A percentile compares a stretch with the other conserved stretches of the same genome.
Evolutionary conservation across 2,113 vertebrate genomes (phyloP).

Genomic region (Hydrochoerus hydrochaeris): DNA sequence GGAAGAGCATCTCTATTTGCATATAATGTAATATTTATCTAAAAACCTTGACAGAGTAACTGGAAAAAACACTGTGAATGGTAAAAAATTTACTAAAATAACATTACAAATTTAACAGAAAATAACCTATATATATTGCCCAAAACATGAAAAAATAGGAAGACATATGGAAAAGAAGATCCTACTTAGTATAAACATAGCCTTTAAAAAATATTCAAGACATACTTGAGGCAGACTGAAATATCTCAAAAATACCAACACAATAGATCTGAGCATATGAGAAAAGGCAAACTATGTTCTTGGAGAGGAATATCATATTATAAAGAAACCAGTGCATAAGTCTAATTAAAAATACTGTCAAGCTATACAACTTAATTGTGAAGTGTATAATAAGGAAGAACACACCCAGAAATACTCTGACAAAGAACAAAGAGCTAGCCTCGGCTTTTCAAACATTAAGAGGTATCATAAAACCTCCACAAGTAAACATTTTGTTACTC

Average conservation of each 20-base stretch:
- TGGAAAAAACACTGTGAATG: background rate
- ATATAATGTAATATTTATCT: background rate
- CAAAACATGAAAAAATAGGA: background rate
- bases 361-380: background rate
- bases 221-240: background rate
- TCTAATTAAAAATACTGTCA: background rate
- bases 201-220: background rate
- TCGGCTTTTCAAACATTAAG: constrained; percentile 8
- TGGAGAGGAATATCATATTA: background rate
- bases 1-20: background rate
- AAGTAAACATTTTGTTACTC: constrained; percentile 8
- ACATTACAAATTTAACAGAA: constrained; percentile 33
- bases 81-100: background rate
- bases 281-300: background rate
- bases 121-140: background rate
- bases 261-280: background rate
- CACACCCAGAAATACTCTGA: background rate
- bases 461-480: background rate
- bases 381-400: background rate
- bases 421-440: background rate
- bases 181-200: background rate
- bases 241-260: background rate
- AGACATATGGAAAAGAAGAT: background rate
- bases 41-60: background rate
- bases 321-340: background rate